Conservation (phyloP, 1,140 invertebrate genomes). For the Hypothenemus hampei region DNA sequence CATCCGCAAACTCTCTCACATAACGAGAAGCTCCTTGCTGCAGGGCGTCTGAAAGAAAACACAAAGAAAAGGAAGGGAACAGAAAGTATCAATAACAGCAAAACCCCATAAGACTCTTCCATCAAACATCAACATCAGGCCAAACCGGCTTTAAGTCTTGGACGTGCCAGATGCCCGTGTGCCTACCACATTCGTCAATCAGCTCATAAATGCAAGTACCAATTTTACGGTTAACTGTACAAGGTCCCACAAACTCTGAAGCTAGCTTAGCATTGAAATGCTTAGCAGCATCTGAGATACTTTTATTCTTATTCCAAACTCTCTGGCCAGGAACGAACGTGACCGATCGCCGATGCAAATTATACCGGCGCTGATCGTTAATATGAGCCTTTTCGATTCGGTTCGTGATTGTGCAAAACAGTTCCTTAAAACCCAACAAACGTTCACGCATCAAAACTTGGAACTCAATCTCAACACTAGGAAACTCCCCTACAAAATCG, state of each 20-base stretch:
- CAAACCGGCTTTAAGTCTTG: no score
- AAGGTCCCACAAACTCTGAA: slow-evolving; percentile 20
- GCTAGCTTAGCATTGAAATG: slow-evolving; percentile 26
- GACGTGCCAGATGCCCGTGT: slow-evolving; percentile 3
- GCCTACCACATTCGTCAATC: neutral
- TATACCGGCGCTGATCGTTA: slow-evolving; percentile 12
- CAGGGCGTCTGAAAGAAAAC: no score
- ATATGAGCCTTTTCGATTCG: neutral
- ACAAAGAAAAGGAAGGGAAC: no score
- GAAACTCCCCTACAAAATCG: neutral
- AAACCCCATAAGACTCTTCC: no score
- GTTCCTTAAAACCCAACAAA: neutral
- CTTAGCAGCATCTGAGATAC: slow-evolving; percentile 23
- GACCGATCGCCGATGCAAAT: slow-evolving; percentile 16
- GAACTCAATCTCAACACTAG: neutral
- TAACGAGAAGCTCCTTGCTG: no score
- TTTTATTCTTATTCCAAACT: slow-evolving; percentile 22
- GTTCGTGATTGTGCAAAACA: neutral
- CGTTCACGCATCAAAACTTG: neutral
- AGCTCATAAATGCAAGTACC: slow-evolving; percentile 10
- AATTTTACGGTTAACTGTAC: neutral
- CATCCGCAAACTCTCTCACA: no score
- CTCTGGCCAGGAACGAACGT: slow-evolving; percentile 7
- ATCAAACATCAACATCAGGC: no score
- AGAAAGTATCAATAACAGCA: no score